Base-by-base conservation (phyloP, 1,140 invertebrate species). In the Philotrypesis tridentata region DNA sequence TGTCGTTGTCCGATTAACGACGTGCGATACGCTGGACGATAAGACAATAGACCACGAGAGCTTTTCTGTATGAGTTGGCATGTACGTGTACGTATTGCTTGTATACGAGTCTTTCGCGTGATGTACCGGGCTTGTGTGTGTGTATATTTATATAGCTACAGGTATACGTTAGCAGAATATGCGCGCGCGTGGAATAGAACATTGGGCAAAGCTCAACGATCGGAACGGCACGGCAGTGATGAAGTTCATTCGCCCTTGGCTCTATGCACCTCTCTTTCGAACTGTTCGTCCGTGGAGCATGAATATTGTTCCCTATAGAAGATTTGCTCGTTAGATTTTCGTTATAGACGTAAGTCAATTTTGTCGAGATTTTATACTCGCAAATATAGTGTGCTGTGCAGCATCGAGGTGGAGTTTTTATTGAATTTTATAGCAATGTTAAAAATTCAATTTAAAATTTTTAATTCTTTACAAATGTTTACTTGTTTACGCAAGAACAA, bases 1-100 rank as follows among this genome's bases (percentile, higher is more conserved):
- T 65, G 65, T 82, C 80, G 80, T 82, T 70, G 72, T 61, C 73
- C 81, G 75, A 82, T 73, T 78, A 82, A 72, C 74, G 75, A 82
- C 12, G 60, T 23, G 40, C 72, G 79, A 81, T 77, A 74, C 43
- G 33, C 14, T 17, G 9, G 17, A 11, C 80, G 81, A 82, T 82
- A 82, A 82, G 68, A 82, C 74, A 79, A 82, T 67, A 70, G 67
- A 65, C 17, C 67, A 27, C n/a, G 33, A 43, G 80, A 43, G 80
- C 43, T 60, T 71, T 63, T 81, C 37, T 23, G 61, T 0, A 17
- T 43, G 70, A 1, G 25, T 65, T 14, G 31, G 61, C 25, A n/a
- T 37, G 11, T 76, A 8, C 8, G 21, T 21, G 23, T 60, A 29
- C 27, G 27, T 60, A 33, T 73, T n/a, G n/a, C n/a, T n/a, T n/a